These are phyloP conservation scores for Muscina levida DNA, from an alignment of 2,888 invertebrate genomes.

Conservation along the genomic window DNA sequence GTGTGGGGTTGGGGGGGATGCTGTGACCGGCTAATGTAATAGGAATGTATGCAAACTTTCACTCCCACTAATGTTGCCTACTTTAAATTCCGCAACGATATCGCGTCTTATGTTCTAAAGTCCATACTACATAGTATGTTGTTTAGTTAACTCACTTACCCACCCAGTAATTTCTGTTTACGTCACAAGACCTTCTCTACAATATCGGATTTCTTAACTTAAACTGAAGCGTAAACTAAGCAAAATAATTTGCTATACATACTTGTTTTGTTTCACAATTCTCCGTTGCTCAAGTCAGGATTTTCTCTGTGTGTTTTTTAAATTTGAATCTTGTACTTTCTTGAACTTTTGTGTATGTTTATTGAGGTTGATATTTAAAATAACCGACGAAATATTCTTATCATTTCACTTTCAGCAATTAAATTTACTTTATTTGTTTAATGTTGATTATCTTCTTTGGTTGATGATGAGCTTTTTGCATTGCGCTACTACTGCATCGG, in stretches of 20 bases:
- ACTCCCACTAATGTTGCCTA: no score
- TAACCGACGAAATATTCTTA: slow-evolving; percentile 82
- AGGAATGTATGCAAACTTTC: no score
- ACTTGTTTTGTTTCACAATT: slow-evolving; percentile 11
- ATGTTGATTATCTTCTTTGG: no score
- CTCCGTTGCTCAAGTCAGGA: not conserved
- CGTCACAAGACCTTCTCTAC: not conserved
- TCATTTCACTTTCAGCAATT: slow-evolving; percentile 66
- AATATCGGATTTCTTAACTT: not conserved
- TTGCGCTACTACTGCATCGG: no score
- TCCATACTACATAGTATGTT: not conserved
- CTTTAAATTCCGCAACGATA: no score
- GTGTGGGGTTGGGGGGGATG: no score
- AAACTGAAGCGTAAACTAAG: no score
- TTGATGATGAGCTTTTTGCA: no score
- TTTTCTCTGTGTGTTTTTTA: not conserved
- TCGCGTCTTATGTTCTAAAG: not conserved
- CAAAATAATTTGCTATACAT: not conserved
- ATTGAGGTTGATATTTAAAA: slow-evolving; percentile 10
- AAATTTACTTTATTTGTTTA: not conserved
- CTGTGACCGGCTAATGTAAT: no score
- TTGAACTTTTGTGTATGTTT: not conserved
- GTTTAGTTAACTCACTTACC: not conserved
- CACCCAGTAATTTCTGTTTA: not conserved
- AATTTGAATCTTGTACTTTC: not conserved